These are phyloP conservation scores for Dolichotis patagonum DNA, from an alignment of 2,113 vertebrate genomes.

Conservation along the genomic window DNA sequence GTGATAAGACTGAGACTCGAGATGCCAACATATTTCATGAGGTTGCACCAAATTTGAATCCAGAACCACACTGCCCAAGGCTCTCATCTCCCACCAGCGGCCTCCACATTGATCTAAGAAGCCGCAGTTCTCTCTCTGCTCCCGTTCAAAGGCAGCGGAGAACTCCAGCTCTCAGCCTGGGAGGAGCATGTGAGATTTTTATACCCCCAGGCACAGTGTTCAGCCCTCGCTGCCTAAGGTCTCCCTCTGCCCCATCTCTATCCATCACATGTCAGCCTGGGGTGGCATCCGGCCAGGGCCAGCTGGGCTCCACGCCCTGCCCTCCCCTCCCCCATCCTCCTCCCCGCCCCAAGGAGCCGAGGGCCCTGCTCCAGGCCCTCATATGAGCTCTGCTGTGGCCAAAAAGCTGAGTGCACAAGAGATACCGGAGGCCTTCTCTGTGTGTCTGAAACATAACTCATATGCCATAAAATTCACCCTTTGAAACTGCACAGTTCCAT, in stretches of 20 bases:
- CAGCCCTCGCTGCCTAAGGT: neutral
- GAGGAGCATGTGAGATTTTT: neutral
- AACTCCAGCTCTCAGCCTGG: neutral
- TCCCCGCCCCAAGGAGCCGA: accelerated
- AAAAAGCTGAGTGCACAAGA: neutral
- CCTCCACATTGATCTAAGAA: neutral
- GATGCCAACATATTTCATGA: neutral
- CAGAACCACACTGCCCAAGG: neutral
- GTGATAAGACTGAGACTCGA: neutral
- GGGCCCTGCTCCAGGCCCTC: neutral
- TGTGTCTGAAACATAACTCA: neutral
- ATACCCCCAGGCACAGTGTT: neutral
- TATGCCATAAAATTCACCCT: neutral
- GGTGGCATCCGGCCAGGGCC: neutral
- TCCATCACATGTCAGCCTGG: neutral
- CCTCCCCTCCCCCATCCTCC: accelerated
- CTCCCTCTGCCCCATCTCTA: neutral
- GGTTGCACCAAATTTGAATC: neutral
- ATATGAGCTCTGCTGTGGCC: neutral
- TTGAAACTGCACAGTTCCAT: neutral
- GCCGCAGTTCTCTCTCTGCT: neutral
- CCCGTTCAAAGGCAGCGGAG: neutral
- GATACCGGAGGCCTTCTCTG: neutral
- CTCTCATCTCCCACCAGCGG: neutral
- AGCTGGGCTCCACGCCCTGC: neutral